phyloP scores from a whole-genome alignment of 2,888 invertebrate genomes.

The Protophormia terraenovae region DNA sequence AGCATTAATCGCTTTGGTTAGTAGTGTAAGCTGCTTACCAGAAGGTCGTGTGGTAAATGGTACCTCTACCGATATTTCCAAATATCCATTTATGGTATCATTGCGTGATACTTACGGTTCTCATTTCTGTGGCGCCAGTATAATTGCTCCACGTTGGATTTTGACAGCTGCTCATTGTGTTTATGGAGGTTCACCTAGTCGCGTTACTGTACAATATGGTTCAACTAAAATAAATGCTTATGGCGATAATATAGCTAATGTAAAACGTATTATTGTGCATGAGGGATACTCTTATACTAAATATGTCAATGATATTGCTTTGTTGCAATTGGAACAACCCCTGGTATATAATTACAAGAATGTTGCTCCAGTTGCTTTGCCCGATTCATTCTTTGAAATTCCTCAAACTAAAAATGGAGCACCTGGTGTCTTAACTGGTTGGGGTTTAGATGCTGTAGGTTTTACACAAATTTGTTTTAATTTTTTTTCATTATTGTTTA shows the following conservation, averaged over 20 bases:
- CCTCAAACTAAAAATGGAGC: slow-evolving; percentile 72
- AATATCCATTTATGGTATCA: slow-evolving; percentile 78
- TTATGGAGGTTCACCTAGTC: slow-evolving; percentile 25
- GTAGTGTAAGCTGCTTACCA: slow-evolving; percentile 64
- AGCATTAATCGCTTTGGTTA: not conserved
- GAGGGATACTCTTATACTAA: slow-evolving; percentile 71
- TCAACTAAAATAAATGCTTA: slow-evolving; percentile 69
- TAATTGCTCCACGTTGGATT: slow-evolving; percentile 72
- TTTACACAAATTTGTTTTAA: not conserved
- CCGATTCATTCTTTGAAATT: slow-evolving; percentile 71
- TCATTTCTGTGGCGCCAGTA: slow-evolving; percentile 76
- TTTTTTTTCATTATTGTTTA: too few species aligned
- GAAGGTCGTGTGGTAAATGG: slow-evolving; percentile 77
- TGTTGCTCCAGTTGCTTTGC: slow-evolving; percentile 75
- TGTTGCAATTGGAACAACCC: slow-evolving; percentile 76
- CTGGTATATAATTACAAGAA: slow-evolving; percentile 73
- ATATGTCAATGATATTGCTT: slow-evolving; percentile 80
- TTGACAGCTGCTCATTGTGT: slow-evolving; percentile 78
- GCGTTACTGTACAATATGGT: slow-evolving; percentile 73
- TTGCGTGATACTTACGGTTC: slow-evolving; percentile 72
- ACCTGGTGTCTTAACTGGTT: slow-evolving; percentile 75
- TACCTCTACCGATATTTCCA: slow-evolving; percentile 72
- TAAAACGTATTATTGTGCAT: slow-evolving; percentile 77
- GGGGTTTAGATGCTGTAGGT: slow-evolving; percentile 77
- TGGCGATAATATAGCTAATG: slow-evolving; percentile 72